phyloP scores from a whole-genome alignment of 2,888 invertebrate genomes.

The Xylophagus ater region DNA sequence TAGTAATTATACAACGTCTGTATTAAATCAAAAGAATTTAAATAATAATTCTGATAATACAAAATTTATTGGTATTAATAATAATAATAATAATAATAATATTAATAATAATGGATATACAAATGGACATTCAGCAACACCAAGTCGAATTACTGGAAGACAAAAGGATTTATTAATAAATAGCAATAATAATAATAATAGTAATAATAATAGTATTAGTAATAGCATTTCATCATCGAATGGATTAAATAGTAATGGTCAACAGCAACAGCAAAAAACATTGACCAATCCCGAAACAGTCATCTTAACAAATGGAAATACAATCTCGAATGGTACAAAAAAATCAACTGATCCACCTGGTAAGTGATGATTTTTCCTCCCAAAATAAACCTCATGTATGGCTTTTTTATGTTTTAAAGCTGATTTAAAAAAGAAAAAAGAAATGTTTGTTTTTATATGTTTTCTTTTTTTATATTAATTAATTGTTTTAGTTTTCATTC shows the following conservation, averaged over 20 bases:
- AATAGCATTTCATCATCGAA: not conserved
- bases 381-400: no score
- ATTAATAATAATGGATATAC: constrained; percentile 12
- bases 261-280: not conserved
- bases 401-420: no score
- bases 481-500: constrained; percentile 14
- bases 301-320: constrained; percentile 8
- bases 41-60: constrained; percentile 5
- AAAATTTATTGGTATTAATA: not conserved
- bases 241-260: no score
- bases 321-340: constrained; percentile 10
- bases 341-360: constrained; percentile 6
- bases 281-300: constrained; percentile 3
- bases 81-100: constrained; percentile 4
- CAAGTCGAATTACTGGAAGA: constrained; percentile 12
- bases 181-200: constrained; percentile 9
- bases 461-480: constrained; percentile 12
- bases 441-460: constrained; percentile 5
- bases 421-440: no score
- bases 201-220: constrained; percentile 1
- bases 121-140: constrained; percentile 17
- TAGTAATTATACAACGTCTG: constrained; percentile 7
- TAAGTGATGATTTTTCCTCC: no score
- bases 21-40: constrained; percentile 12
- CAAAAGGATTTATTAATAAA: constrained; percentile 14